Evolutionary conservation across 35 echinoderm and acorn worm genomes (phyloP).

Genomic region (Diadema setosum): DNA sequence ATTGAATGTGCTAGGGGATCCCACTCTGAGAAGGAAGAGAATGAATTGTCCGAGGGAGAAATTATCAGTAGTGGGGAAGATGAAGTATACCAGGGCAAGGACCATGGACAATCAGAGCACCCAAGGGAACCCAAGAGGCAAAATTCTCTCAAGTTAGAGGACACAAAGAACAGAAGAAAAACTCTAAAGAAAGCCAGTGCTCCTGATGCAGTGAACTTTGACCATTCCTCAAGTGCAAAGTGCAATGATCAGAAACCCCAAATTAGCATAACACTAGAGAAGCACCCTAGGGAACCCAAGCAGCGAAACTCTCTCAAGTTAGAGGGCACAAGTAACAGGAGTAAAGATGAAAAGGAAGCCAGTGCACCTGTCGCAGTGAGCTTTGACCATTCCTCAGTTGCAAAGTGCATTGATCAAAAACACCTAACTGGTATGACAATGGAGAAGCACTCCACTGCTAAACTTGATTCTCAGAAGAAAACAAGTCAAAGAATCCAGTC

Average conservation of each 20-base stretch:
- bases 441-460: no score
- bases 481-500: no score
- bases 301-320: neutral
- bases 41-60: neutral
- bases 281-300: neutral
- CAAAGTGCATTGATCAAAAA: neutral
- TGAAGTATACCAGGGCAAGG: no score
- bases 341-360: neutral
- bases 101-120: no score
- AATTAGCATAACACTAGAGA: no score
- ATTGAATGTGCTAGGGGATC: no score
- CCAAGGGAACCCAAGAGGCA: neutral
- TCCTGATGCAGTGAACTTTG: no score
- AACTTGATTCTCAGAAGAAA: no score
- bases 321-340: neutral
- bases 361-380: no score
- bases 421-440: no score
- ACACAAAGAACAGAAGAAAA: neutral
- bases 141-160: neutral
- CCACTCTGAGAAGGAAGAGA: neutral
- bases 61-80: neutral
- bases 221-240: neutral
- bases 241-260: neutral
- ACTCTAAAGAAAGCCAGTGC: neutral
- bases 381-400: neutral